Percentiles rank a stretch among this genome's conserved stretches.
Conservation (phyloP, 2,888 invertebrate genomes). For the Lycaena phlaeas region DNA sequence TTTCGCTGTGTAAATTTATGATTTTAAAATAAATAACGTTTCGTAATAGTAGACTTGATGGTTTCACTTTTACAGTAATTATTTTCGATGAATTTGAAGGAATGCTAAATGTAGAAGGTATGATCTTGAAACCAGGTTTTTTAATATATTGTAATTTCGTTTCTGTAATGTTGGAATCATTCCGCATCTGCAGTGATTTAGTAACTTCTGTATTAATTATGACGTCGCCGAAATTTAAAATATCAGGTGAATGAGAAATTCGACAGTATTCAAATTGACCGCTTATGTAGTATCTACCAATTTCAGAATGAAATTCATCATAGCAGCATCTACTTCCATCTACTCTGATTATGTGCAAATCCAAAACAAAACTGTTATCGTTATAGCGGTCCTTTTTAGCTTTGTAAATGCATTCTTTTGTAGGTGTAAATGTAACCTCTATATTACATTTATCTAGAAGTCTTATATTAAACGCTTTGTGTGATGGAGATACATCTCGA, state of each 20-base stretch:
- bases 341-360: conserved; percentile 49
- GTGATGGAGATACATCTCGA: conserved; percentile 53
- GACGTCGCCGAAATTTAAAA: conserved; percentile 57
- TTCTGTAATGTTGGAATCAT: conserved; percentile 47
- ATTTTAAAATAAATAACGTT: conserved; percentile 38
- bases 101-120: conserved; percentile 46
- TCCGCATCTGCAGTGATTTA: conserved; percentile 50
- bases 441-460: conserved; percentile 32
- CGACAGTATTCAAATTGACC: conserved; percentile 67
- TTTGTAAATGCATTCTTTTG: conserved; percentile 51
- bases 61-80: conserved; percentile 38
- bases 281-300: conserved; percentile 68
- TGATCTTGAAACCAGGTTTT: conserved; percentile 45
- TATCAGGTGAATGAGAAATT: conserved; percentile 57
- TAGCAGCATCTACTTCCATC: conserved; percentile 47
- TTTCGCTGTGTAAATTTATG: conserved; percentile 35
- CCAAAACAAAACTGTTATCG: conserved; percentile 51
- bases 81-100: conserved; percentile 40
- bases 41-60: conserved; percentile 36
- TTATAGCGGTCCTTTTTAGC: conserved; percentile 33
- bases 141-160: conserved; percentile 50
- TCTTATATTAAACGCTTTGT: conserved; percentile 45
- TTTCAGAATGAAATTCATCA: conserved; percentile 52
- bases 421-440: conserved; percentile 45
- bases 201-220: conserved; percentile 38